A percentile compares a stretch with the other conserved stretches of the same genome.
Conservation (phyloP, 2,797 vertebrate species). For the Apodemus agrarius region DNA sequence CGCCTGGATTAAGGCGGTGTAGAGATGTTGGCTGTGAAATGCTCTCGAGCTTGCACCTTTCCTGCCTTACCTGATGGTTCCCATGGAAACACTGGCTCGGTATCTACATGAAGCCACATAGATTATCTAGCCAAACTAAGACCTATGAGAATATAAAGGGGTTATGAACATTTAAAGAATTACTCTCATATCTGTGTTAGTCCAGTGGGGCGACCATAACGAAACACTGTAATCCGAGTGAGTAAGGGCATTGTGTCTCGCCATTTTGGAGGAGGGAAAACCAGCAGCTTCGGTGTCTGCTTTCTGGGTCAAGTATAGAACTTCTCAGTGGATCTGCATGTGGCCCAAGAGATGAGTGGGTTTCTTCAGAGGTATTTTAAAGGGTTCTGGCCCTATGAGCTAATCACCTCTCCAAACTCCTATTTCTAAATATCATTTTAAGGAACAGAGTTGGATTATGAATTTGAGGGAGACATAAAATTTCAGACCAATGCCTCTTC, state of each 20-base stretch:
- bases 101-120: background rate
- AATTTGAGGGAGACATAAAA: background rate
- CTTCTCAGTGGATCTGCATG: background rate
- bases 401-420: background rate
- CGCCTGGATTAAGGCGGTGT: background rate
- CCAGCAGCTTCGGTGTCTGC: background rate
- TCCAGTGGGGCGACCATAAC: background rate
- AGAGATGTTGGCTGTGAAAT: background rate
- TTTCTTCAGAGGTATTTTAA: background rate
- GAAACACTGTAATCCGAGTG: background rate
- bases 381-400: background rate
- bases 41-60: background rate
- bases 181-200: background rate
- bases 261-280: background rate
- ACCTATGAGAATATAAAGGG: constrained; percentile 3
- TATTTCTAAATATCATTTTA: background rate
- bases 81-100: background rate
- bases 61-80: background rate
- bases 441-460: background rate
- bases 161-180: constrained; percentile 22
- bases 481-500: background rate
- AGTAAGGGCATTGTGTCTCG: background rate
- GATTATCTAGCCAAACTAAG: background rate
- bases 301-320: background rate
- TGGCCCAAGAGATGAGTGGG: background rate